Base-by-base conservation (phyloP, 1,140 invertebrate species). In the Bradynema listronoti region DNA sequence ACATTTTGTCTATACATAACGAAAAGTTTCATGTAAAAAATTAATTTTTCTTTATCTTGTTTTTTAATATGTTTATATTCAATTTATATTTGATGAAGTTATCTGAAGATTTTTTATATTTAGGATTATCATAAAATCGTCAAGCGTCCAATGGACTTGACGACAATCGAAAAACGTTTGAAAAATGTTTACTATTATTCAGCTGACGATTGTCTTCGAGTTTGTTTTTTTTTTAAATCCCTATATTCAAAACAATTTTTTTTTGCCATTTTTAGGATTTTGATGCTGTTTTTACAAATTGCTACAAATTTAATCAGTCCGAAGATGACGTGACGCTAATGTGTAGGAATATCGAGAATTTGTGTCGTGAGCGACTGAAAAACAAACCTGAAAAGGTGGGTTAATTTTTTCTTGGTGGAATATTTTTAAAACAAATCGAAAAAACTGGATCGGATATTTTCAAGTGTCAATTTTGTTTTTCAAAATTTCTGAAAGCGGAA, bases 91-190 rank as follows among this genome's bases (percentile, higher is more conserved):
- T n/a, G n/a, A n/a, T n/a, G n/a, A n/a, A n/a, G n/a, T n/a, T n/a
- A n/a, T n/a, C n/a, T n/a, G n/a, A n/a, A n/a, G n/a, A n/a, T n/a
- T n/a, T n/a, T 51, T 47, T 45, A 5, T 49, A 81, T 82, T 69
- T 72, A 90, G 88, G 93, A 98, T 78, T 99, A 99, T 80, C 91
- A 95, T 81, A 93, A 91, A 83, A 93, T 98, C 67, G 97, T 98
- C 65, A 87, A 85, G 77, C 81, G 84, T 71, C 88, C 88, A 53
- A 99, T 99, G 94, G 94, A 99, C 82, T 83, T 98, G 79, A 90
- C 89, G 46, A 96, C 93, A 61, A 93, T 99, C 64, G 96, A 96
- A 80, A 95, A 95, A 80, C 84, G 93, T 39, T 82, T 99, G 66
- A 93, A 98, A 79, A 92, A 93, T 80, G 89, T 88, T 75, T 97